Evolutionary conservation across 2,113 vertebrate genomes (phyloP).

Genomic region (Crypturellus undulatus): DNA sequence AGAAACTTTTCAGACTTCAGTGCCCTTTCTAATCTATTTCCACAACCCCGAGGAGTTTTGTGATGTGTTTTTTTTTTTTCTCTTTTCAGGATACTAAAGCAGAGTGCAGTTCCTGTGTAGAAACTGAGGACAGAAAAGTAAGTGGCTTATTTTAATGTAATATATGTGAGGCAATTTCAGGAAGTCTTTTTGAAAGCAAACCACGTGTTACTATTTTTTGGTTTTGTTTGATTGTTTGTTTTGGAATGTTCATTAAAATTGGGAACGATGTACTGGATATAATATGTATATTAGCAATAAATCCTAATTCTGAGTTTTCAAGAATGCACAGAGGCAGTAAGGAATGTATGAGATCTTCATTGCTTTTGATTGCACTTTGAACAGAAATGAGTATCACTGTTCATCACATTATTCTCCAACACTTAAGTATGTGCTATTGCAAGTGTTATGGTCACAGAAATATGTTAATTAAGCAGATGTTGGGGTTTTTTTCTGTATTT

Average conservation of each 20-base stretch:
- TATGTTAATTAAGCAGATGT: too few relatives aligned
- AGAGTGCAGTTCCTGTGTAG: conserved; percentile 78
- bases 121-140: conserved; percentile 84
- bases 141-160: conserved; percentile 58
- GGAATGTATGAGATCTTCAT: too few relatives aligned
- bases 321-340: too few relatives aligned
- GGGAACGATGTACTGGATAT: too few relatives aligned
- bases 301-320: too few relatives aligned
- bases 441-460: too few relatives aligned
- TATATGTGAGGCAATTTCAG: neutral
- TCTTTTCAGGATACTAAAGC: conserved; percentile 79
- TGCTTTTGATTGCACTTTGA: too few relatives aligned
- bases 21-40: neutral
- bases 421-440: too few relatives aligned
- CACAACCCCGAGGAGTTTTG: neutral
- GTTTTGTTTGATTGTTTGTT: neutral
- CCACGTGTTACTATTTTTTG: neutral
- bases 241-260: neutral
- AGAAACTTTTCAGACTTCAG: neutral
- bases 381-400: too few relatives aligned
- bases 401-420: too few relatives aligned
- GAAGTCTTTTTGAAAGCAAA: neutral
- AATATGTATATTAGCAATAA: too few relatives aligned
- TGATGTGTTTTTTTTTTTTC: neutral
- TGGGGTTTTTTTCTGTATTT: too few relatives aligned